Conservation (phyloP, 2,113 vertebrate species). For the Chaetops frenatus region DNA sequence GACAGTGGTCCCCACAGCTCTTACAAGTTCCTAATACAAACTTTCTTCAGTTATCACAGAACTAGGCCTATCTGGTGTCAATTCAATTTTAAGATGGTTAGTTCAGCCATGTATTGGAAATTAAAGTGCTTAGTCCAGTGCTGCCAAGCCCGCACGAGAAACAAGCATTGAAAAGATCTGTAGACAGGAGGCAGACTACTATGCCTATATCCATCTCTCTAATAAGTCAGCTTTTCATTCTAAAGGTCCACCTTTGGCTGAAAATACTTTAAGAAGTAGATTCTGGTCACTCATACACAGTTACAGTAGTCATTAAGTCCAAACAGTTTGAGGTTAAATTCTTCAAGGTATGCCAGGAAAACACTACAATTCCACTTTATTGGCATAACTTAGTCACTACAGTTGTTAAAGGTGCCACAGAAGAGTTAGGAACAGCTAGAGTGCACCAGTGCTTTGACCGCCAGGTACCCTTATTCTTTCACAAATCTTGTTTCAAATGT, state of each 20-base stretch:
- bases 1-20: background rate
- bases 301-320: background rate
- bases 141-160: background rate
- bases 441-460: background rate
- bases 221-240: background rate
- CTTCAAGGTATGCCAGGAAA: background rate
- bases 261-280: background rate
- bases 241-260: background rate
- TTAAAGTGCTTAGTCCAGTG: background rate
- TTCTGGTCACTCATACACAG: background rate
- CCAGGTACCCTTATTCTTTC: background rate
- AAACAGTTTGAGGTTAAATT: background rate
- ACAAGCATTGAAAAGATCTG: background rate
- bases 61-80: background rate
- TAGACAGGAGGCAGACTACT: background rate
- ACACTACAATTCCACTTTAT: background rate
- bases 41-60: background rate
- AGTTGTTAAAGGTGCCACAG: background rate
- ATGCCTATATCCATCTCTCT: background rate
- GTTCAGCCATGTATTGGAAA: background rate
- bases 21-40: background rate
- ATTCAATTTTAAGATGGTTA: background rate
- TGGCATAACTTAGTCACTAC: background rate
- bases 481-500: background rate
- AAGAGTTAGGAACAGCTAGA: background rate